phyloP scores from a whole-genome alignment of 2,797 vertebrate species.

The Neopelma chrysocephalum region DNA sequence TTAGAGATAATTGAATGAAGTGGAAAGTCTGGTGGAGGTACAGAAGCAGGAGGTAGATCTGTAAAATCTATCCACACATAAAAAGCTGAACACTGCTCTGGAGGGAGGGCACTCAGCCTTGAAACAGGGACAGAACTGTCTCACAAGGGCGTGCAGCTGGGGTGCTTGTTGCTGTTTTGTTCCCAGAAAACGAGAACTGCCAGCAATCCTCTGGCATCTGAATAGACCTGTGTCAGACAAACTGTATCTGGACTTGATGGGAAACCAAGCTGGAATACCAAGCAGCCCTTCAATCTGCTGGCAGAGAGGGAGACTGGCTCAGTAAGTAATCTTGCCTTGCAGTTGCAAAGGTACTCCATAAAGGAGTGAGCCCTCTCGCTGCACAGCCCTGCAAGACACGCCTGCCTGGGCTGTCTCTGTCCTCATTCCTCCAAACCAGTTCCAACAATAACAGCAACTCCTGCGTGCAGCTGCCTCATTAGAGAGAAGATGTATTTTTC shows the following conservation, averaged over 20 bases:
- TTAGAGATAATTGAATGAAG: conserved; percentile 33
- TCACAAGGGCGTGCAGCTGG: conserved; percentile 38
- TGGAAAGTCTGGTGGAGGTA: not conserved
- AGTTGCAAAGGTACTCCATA: conserved; percentile 14
- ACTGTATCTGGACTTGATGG: conserved; percentile 19
- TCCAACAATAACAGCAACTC: conserved; percentile 31
- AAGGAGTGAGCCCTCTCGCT: conserved; percentile 35
- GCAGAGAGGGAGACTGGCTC: not conserved
- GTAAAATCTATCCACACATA: conserved; percentile 15
- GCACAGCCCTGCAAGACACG: conserved; percentile 45
- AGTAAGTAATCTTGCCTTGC: not conserved
- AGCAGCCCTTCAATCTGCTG: conserved; percentile 18
- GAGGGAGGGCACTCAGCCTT: conserved; percentile 50
- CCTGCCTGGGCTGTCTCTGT: conserved; percentile 36
- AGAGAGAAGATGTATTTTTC: not conserved
- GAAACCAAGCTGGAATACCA: conserved; percentile 22
- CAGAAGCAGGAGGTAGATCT: conserved; percentile 13
- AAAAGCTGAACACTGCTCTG: not conserved
- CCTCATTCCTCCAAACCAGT: conserved; percentile 37
- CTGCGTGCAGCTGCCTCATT: not conserved
- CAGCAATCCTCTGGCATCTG: conserved; percentile 34
- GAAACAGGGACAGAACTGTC: not conserved
- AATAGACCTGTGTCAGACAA: conserved; percentile 35
- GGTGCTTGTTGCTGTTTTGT: conserved; percentile 50
- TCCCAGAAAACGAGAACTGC: conserved; percentile 43